A percentile compares a stretch with the other conserved stretches of the same genome.
These are phyloP conservation scores for Stenchaetothrips biformis DNA, from an alignment of 2,888 invertebrate genomes.

Conservation along the genomic window DNA sequence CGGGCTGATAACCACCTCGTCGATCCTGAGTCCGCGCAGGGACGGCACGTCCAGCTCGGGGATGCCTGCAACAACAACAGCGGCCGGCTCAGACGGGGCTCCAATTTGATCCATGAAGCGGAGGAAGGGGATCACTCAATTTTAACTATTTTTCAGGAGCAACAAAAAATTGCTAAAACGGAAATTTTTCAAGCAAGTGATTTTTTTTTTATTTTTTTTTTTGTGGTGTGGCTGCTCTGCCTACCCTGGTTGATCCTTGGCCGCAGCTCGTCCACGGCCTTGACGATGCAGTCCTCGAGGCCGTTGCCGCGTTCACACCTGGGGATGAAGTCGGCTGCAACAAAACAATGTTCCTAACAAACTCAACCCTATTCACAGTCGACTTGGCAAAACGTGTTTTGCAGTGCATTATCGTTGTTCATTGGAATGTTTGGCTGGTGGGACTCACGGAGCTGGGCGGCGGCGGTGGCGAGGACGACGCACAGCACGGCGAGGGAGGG, in stretches of 20 bases:
- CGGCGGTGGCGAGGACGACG: neutral
- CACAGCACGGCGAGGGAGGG: neutral
- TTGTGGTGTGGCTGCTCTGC: neutral
- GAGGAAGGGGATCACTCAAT: too few species aligned
- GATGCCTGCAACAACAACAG: slow-evolving; percentile 37
- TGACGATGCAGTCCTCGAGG: slow-evolving; percentile 7
- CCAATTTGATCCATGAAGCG: too few species aligned
- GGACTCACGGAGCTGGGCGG: slow-evolving; percentile 10
- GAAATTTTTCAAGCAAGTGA: too few species aligned
- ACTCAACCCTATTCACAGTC: too few species aligned
- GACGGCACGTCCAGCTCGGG: slow-evolving; percentile 40
- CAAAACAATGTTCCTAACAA: too few species aligned
- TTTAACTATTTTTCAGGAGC: too few species aligned
- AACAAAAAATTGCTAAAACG: too few species aligned
- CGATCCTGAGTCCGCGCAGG: slow-evolving; percentile 39
- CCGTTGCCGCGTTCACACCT: neutral
- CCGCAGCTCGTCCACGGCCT: slow-evolving; percentile 4
- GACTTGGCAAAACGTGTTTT: too few species aligned
- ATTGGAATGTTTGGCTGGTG: neutral
- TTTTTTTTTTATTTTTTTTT: too few species aligned
- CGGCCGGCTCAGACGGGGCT: too few species aligned
- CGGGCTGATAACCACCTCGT: slow-evolving; percentile 34
- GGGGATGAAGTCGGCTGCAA: slow-evolving; percentile 3
- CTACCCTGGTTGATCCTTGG: neutral
- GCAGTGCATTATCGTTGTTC: too few species aligned